Evolutionary conservation across 2,113 vertebrate genomes (phyloP).

Genomic region (Pterophyllum scalare): DNA sequence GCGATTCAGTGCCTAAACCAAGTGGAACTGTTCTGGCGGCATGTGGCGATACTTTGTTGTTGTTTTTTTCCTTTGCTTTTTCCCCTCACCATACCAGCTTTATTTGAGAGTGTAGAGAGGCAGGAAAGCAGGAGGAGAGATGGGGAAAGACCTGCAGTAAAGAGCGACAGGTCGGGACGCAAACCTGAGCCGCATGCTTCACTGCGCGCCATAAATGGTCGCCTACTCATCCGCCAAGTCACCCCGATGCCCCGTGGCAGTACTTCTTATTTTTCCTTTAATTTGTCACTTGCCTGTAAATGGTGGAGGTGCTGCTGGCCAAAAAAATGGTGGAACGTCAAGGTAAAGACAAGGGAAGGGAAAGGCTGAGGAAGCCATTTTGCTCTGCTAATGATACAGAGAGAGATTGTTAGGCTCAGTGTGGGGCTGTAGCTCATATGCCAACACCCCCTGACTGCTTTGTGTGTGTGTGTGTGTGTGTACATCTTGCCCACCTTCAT

Average conservation of each 20-base stretch:
- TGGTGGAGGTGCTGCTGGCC: constrained; percentile 36
- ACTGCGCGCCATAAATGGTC: too few relatives aligned
- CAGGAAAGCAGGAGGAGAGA: too few relatives aligned
- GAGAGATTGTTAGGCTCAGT: constrained; percentile 81
- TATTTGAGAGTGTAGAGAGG: too few relatives aligned
- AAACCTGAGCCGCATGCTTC: too few relatives aligned
- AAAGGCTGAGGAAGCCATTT: constrained; percentile 50
- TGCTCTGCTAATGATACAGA: constrained; percentile 53
- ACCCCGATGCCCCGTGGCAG: not conserved
- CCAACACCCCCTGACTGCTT: constrained; percentile 54
- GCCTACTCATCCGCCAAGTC: too few relatives aligned
- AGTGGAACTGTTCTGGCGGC: not conserved
- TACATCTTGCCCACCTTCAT: not conserved
- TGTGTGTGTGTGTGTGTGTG: constrained; percentile 18
- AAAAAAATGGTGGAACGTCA: not conserved
- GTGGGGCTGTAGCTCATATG: constrained; percentile 81
- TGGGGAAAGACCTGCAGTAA: too few relatives aligned
- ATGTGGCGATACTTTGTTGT: not conserved
- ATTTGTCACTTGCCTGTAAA: constrained; percentile 47
- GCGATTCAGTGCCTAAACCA: not conserved
- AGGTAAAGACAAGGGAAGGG: not conserved
- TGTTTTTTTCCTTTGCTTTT: too few relatives aligned
- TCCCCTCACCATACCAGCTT: too few relatives aligned
- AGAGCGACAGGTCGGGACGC: too few relatives aligned
- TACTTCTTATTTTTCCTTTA: not conserved